Evolutionary conservation across 2,797 vertebrate species (phyloP).

Genomic region (Arvicola amphibius): DNA sequence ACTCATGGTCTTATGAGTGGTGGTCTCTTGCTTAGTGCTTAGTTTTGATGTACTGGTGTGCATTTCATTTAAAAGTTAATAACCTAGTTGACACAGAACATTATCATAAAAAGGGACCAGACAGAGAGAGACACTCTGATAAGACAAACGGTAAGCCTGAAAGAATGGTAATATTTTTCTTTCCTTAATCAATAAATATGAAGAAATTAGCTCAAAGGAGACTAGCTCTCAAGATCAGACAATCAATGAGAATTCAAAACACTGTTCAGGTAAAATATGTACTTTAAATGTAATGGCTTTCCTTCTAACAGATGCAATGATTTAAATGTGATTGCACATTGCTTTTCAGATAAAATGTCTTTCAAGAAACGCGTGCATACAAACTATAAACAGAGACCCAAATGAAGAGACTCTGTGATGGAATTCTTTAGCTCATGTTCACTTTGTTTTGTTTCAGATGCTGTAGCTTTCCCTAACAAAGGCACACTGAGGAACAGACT

Average conservation of each 20-base stretch:
- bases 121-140: background rate
- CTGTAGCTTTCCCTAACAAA: background rate
- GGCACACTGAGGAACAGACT: background rate
- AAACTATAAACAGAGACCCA: background rate
- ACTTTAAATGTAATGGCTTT: background rate
- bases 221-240: background rate
- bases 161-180: background rate
- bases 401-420: background rate
- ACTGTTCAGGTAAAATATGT: background rate
- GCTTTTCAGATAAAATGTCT: slow-evolving; percentile 45
- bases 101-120: background rate
- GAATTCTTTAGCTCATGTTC: slow-evolving; percentile 9
- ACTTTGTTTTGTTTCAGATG: background rate
- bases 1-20: background rate
- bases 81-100: background rate
- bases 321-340: slow-evolving; percentile 3
- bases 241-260: slow-evolving; percentile 24
- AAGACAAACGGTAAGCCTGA: background rate
- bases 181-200: slow-evolving; percentile 3
- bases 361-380: background rate
- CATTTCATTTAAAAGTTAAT: slow-evolving; percentile 61
- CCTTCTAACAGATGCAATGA: slow-evolving; percentile 10
- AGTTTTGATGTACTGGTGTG: slow-evolving; percentile 16
- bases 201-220: background rate
- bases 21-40: background rate